Conservation (phyloP, 2,113 vertebrate species). For the Entomyzon cyanotis region DNA sequence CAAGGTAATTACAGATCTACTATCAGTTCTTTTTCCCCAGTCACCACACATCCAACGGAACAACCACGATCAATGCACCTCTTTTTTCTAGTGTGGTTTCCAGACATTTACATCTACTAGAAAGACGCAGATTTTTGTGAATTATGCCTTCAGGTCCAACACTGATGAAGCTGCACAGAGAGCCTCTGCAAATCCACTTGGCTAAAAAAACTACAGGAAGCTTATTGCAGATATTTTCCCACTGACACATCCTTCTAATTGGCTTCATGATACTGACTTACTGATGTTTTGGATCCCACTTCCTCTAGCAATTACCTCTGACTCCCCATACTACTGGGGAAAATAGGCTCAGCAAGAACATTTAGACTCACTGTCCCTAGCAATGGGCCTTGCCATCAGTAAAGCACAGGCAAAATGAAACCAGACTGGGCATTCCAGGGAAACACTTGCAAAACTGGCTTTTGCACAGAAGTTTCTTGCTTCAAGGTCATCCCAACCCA, state of each 20-base stretch:
- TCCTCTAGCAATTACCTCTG: background rate
- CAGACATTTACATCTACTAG: background rate
- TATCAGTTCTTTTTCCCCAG: background rate
- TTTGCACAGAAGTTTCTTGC: background rate
- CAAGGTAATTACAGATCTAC: background rate
- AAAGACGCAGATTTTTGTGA: background rate
- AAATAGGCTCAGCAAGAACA: background rate
- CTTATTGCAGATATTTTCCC: background rate
- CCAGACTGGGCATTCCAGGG: background rate
- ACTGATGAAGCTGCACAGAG: background rate
- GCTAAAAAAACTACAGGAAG: background rate
- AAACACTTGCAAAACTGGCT: background rate
- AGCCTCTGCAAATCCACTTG: background rate
- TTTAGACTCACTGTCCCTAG: background rate
- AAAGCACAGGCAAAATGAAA: background rate
- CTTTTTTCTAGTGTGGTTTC: background rate
- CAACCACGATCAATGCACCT: background rate
- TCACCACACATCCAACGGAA: background rate
- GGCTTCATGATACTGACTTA: background rate
- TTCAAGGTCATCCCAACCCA: background rate
- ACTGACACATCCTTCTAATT: background rate
- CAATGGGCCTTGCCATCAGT: background rate
- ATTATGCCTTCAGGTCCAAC: background rate
- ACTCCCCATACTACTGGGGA: background rate
- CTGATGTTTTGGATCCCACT: background rate